These are phyloP conservation scores for Passer montanus DNA, from an alignment of 2,113 vertebrate species.

Conservation along the genomic window DNA sequence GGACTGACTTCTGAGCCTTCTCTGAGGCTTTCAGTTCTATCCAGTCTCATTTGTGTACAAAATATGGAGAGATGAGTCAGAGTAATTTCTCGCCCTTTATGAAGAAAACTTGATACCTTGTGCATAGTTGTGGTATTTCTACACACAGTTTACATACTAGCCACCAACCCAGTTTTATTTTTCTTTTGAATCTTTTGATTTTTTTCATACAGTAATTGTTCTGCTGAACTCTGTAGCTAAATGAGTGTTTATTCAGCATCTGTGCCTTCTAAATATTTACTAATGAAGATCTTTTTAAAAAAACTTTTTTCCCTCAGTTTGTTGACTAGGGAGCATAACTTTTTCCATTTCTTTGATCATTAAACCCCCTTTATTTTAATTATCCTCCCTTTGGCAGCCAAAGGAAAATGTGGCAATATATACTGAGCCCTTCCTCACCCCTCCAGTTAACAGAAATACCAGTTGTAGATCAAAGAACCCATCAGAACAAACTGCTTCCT, in stretches of 20 bases:
- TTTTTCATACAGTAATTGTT: conserved; percentile 34
- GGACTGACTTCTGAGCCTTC: not conserved
- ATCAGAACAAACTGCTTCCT: conserved; percentile 64
- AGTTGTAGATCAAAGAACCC: conserved; percentile 42
- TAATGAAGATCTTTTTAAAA: conserved; percentile 2
- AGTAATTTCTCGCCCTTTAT: conserved; percentile 42
- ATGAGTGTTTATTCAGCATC: conserved; percentile 49
- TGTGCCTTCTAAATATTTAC: conserved; percentile 63
- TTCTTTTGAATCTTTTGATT: conserved; percentile 33
- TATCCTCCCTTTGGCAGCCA: conserved; percentile 19
- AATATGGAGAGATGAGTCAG: conserved; percentile 22
- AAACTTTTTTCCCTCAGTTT: not conserved
- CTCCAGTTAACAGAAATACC: conserved; percentile 41
- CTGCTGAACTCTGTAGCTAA: conserved; percentile 22
- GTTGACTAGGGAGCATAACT: not conserved
- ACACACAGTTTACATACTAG: conserved; percentile 11
- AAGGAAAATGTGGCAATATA: conserved; percentile 2
- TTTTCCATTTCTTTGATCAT: conserved; percentile 41
- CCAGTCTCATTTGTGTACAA: conserved; percentile 34
- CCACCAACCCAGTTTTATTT: conserved; percentile 33
- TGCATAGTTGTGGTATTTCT: conserved; percentile 32
- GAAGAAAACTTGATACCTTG: conserved; percentile 42
- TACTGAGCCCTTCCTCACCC: not conserved
- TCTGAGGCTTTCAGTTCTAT: conserved; percentile 18
- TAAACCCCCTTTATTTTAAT: conserved; percentile 28